These are phyloP conservation scores for Anisognathus igniventris DNA, from an alignment of 2,797 vertebrate species.

Conservation along the genomic window DNA sequence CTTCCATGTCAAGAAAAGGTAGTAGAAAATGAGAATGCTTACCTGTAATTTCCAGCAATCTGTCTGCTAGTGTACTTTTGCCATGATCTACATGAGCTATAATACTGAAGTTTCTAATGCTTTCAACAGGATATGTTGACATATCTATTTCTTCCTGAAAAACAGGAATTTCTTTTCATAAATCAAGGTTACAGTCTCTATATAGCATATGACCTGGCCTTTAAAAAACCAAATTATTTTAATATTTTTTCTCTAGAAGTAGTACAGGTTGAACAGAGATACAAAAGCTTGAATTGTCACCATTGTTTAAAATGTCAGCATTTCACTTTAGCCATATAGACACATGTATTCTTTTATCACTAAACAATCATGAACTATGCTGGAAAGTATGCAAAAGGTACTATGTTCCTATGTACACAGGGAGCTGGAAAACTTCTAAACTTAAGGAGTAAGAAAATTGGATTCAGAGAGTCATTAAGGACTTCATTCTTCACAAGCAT, in stretches of 20 bases:
- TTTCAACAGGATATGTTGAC: slow-evolving; percentile 85
- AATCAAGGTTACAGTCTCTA: background rate
- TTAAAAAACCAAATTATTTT: rapidly evolving
- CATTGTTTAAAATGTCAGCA: background rate
- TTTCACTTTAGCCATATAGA: background rate
- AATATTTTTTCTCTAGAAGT: background rate
- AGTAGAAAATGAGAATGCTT: background rate
- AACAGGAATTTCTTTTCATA: background rate
- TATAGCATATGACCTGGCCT: background rate
- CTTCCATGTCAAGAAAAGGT: background rate
- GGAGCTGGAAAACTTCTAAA: background rate
- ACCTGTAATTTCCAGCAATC: slow-evolving; percentile 94
- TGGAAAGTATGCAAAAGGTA: background rate
- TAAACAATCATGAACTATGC: background rate
- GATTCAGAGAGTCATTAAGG: background rate
- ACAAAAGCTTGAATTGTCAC: background rate
- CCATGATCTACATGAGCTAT: slow-evolving; percentile 97
- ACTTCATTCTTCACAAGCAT: background rate
- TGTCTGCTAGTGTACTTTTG: slow-evolving; percentile 96
- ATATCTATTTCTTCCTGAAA: slow-evolving; percentile 83
- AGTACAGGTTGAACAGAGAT: background rate
- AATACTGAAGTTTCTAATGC: slow-evolving; percentile 94
- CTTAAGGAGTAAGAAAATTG: background rate
- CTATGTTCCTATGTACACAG: rapidly evolving
- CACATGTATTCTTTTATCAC: rapidly evolving